Conservation (phyloP, 92 coral and sea anemone species). For the Zoanthus sansibaricus region DNA sequence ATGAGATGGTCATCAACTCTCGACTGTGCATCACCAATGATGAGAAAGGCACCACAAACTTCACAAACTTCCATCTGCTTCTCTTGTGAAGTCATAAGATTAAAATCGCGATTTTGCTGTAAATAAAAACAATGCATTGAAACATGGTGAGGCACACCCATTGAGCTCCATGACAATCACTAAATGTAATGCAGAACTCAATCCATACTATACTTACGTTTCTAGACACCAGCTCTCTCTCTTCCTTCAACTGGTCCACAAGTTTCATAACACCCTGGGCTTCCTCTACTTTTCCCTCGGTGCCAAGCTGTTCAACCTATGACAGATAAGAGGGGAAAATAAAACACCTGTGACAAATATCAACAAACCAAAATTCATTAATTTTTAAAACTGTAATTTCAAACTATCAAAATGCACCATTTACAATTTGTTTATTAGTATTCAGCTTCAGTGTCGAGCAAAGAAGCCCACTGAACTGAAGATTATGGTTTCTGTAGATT, state of each 20-base stretch:
- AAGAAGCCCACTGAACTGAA: too few species aligned
- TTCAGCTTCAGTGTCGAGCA: too few species aligned
- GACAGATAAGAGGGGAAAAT: not conserved
- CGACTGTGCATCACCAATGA: constrained; percentile 98
- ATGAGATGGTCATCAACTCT: constrained; percentile 95
- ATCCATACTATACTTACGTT: constrained; percentile 39
- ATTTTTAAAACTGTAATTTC: not conserved
- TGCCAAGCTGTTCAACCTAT: constrained; percentile 95
- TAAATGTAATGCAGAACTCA: too few species aligned
- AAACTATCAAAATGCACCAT: not conserved
- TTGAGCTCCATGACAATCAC: too few species aligned
- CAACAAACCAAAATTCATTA: too few species aligned
- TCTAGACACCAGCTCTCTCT: constrained; percentile 64
- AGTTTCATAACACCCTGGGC: constrained; percentile 98
- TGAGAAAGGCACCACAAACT: constrained; percentile 98
- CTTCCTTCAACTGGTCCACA: constrained; percentile 92
- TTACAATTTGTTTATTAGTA: too few species aligned
- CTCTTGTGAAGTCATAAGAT: constrained; percentile 91
- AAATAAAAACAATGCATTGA: not conserved
- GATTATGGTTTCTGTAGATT: too few species aligned
- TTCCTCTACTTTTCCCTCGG: constrained; percentile 98
- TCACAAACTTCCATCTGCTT: constrained; percentile 99
- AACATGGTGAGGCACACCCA: too few species aligned
- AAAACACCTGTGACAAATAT: not conserved
- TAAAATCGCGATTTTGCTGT: constrained; percentile 75